phyloP scores from a whole-genome alignment of 2,113 vertebrate species.

The Onychostruthus taczanowskii region DNA sequence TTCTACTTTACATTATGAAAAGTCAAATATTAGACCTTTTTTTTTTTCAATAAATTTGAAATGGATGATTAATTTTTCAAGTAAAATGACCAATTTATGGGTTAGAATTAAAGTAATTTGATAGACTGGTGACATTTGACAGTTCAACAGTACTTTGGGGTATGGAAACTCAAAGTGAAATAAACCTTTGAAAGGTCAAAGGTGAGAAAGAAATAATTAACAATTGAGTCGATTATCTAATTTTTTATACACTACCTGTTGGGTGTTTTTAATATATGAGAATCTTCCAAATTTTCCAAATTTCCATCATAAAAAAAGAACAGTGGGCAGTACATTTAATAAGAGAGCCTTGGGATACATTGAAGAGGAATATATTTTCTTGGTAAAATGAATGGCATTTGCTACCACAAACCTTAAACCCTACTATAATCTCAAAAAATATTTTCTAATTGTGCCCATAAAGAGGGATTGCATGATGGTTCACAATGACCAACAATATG shows the following conservation, averaged over 20 bases:
- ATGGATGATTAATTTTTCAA: neutral
- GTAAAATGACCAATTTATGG: neutral
- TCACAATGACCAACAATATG: neutral
- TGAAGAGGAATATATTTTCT: neutral
- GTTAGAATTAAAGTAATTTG: neutral
- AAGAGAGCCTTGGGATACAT: neutral
- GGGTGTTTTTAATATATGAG: accelerated
- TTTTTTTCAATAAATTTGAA: neutral
- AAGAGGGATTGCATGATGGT: neutral
- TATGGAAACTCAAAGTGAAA: neutral
- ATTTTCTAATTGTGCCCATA: neutral
- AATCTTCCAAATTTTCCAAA: neutral
- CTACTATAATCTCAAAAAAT: neutral
- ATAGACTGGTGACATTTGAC: neutral
- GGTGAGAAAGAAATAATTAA: neutral
- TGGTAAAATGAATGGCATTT: neutral
- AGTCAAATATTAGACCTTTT: neutral
- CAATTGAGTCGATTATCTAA: neutral
- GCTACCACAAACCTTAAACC: neutral
- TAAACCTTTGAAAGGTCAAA: neutral
- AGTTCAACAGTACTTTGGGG: neutral
- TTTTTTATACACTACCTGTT: neutral
- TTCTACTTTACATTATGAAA: neutral
- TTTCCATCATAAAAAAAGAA: neutral
- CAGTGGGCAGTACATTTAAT: neutral